Base-by-base conservation (phyloP, 2,113 vertebrate genomes). In the Callipepla californica region DNA sequence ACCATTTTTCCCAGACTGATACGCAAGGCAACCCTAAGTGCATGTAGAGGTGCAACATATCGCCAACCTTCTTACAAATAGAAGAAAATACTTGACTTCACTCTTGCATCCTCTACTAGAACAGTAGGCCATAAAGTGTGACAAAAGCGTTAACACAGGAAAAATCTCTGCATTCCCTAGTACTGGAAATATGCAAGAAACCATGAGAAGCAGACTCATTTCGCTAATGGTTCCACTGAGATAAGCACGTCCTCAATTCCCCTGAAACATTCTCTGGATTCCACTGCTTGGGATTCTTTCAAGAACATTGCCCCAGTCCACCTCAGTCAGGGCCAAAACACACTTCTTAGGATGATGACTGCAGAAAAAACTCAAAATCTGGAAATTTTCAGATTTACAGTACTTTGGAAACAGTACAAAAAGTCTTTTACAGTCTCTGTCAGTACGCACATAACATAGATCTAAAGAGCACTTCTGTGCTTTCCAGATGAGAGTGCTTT, bases 11-110 rank as follows among this genome's bases (percentile, higher is more conserved):
- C 12, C 47, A 12, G 30, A 42, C 0, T 47, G 19, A 66, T 1
- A 1, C 12, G n/a, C 10, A 7, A 34, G 16, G 13, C 73, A 51
- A 11, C 16, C 30, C 13, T 40, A 47, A 65, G 28, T 0, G 0
- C 19, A 42, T 38, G 13, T 5, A 16, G 58, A 83, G 19, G 34
- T 38, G 34, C 6, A 65, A 40, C 25, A 57, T 36, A 36, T 28
- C 48, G 58, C 26, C 59, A 34, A 40, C 22, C 28, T 66, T 28
- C 48, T 67, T 53, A 74, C 18, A 72, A 55, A 63, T 19, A 11
- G 51, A 26, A 91, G 34, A 78, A 65, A 65, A 53, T 25, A 18
- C 28, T 44, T 20, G 1, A 2, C 38, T 42, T 66, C 47, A 42
- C 59, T 23, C 11, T 84, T 69, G 0, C 2, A 25, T 53, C n/a